A percentile compares a stretch with the other conserved stretches of the same genome.
Evolutionary conservation across 2,888 invertebrate species (phyloP).

Genomic region (Protonemura montana): DNA sequence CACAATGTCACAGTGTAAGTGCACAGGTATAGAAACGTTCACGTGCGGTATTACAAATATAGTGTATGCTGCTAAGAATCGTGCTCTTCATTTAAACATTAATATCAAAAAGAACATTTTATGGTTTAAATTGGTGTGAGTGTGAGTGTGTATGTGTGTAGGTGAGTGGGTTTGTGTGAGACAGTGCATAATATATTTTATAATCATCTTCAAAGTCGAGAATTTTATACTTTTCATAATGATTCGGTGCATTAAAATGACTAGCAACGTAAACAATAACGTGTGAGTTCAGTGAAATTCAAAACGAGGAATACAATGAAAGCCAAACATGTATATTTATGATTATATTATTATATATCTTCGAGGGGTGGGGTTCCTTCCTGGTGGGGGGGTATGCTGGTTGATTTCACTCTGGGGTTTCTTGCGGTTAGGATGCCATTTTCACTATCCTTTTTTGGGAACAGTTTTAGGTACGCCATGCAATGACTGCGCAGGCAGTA

Average conservation of each 20-base stretch:
- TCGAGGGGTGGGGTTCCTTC: background rate
- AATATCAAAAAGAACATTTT: slow-evolving; percentile 47
- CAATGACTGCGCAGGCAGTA: background rate
- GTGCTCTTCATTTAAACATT: slow-evolving; percentile 46
- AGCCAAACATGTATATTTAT: slow-evolving; percentile 37
- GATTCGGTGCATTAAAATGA: slow-evolving; percentile 45
- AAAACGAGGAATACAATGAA: slow-evolving; percentile 43
- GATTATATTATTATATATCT: slow-evolving; percentile 27
- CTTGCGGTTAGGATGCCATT: background rate
- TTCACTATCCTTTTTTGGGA: background rate
- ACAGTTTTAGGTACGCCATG: background rate
- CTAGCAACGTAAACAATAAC: slow-evolving; percentile 38
- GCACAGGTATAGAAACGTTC: slow-evolving; percentile 41
- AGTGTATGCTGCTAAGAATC: slow-evolving; percentile 48
- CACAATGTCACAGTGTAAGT: slow-evolving; percentile 49
- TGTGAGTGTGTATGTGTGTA: slow-evolving; percentile 45
- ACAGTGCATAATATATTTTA: slow-evolving; percentile 14
- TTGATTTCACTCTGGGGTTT: background rate
- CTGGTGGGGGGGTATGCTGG: background rate
- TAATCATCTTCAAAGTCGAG: slow-evolving; percentile 40
- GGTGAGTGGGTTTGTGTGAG: slow-evolving; percentile 43
- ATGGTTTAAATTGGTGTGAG: slow-evolving; percentile 42
- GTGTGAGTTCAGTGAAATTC: slow-evolving; percentile 23
- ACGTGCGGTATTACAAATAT: slow-evolving; percentile 49
- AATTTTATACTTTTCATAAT: slow-evolving; percentile 36